phyloP scores from a whole-genome alignment of 2,113 vertebrate genomes.

The Lampris megalopsis region DNA sequence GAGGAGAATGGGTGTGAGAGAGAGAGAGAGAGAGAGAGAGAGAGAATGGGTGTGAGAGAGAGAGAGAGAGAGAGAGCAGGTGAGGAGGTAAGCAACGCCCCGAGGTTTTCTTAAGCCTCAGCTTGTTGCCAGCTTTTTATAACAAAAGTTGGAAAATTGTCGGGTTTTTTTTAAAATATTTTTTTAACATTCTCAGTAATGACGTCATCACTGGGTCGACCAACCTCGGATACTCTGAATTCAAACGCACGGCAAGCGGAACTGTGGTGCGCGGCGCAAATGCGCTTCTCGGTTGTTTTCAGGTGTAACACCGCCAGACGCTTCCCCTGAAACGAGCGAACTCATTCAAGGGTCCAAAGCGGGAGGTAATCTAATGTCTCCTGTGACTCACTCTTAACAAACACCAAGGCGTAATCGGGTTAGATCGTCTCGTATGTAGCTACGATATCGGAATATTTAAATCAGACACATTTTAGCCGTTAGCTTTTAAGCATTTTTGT shows the following conservation, averaged over 20 bases:
- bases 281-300: not conserved
- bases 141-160: too few relatives aligned
- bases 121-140: too few relatives aligned
- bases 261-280: constrained; percentile 3
- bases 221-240: too few relatives aligned
- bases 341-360: constrained; percentile 78
- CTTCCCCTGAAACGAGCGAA: constrained; percentile 82
- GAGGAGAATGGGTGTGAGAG: too few relatives aligned
- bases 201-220: too few relatives aligned
- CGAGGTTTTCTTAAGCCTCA: too few relatives aligned
- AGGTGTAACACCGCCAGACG: constrained; percentile 5
- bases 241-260: constrained; percentile 31
- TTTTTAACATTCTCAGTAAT: too few relatives aligned
- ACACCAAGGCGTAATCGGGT: fast-evolving
- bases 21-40: too few relatives aligned
- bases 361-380: constrained; percentile 63
- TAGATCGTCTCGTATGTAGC: fast-evolving
- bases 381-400: not conserved
- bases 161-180: too few relatives aligned
- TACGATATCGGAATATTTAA: not conserved
- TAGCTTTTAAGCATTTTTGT: not conserved
- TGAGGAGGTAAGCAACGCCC: too few relatives aligned
- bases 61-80: too few relatives aligned
- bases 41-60: too few relatives aligned
- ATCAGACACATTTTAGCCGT: not conserved